Percentiles rank a stretch among this genome's conserved stretches.
phyloP scores from a whole-genome alignment of 92 coral and sea anemone genomes.

The Bergia puertoricense region DNA sequence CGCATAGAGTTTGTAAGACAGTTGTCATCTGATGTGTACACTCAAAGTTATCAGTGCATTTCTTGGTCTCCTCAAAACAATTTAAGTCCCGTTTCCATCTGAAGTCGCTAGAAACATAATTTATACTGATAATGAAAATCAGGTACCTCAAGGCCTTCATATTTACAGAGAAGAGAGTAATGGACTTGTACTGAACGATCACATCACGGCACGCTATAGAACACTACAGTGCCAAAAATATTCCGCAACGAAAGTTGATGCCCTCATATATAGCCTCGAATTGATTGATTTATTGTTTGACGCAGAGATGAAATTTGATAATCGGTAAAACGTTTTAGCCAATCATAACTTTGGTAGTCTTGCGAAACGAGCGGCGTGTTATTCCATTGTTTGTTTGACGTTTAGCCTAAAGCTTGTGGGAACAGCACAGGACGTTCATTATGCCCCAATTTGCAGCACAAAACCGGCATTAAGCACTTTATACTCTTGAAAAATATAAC shows the following conservation, averaged over 20 bases:
- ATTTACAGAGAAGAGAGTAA: not conserved
- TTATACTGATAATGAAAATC: constrained; percentile 5
- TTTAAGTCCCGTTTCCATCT: constrained; percentile 8
- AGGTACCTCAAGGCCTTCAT: constrained; percentile 17
- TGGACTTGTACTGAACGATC: constrained; percentile 15
- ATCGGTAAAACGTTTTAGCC: constrained; percentile 30
- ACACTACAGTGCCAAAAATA: constrained; percentile 16
- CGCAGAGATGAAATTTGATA: constrained; percentile 76
- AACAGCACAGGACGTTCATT: constrained; percentile 1
- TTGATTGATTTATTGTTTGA: constrained; percentile 81
- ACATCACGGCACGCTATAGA: constrained; percentile 28
- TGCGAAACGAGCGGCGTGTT: constrained; percentile 35
- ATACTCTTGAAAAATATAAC: constrained; percentile 15
- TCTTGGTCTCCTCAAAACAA: constrained; percentile 44
- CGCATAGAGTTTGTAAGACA: constrained; percentile 48
- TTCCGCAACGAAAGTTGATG: constrained; percentile 70
- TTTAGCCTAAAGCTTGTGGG: not conserved
- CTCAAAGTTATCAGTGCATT: constrained; percentile 27
- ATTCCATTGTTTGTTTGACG: constrained; percentile 23
- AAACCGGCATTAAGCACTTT: not conserved
- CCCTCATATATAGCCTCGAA: constrained; percentile 74
- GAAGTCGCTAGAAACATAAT: constrained; percentile 12
- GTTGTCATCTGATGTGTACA: constrained; percentile 45
- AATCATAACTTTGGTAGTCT: constrained; percentile 20
- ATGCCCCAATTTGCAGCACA: constrained; percentile 3